Conservation (phyloP, 2,888 invertebrate genomes). For the Melieria crassipennis region DNA sequence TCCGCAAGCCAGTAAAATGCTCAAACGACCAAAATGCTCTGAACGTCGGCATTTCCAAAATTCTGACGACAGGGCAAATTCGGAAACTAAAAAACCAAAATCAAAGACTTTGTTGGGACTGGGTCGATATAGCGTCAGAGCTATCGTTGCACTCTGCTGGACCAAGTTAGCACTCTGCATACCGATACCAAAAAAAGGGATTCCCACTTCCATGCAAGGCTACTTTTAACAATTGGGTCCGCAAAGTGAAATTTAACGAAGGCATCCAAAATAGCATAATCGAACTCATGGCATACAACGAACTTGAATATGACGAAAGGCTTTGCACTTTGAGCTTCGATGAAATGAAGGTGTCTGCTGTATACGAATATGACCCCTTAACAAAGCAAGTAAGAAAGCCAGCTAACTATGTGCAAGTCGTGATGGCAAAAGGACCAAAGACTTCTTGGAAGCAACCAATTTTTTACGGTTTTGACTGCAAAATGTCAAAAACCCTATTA, state of each 20-base stretch:
- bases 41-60: too few relatives aligned
- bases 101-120: not conserved
- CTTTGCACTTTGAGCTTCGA: too few relatives aligned
- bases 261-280: not conserved
- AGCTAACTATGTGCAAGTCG: slow-evolving; percentile 5
- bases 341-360: too few relatives aligned
- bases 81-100: not conserved
- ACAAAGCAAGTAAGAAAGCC: slow-evolving; percentile 1
- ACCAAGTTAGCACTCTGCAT: not conserved
- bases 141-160: not conserved
- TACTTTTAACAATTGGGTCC: not conserved
- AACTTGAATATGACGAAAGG: too few relatives aligned
- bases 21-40: too few relatives aligned
- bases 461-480: slow-evolving; percentile 6
- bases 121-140: not conserved
- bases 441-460: slow-evolving; percentile 12
- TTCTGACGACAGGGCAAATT: not conserved
- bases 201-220: not conserved
- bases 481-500: slow-evolving; percentile 2
- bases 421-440: slow-evolving; percentile 6
- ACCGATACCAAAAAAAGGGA: not conserved
- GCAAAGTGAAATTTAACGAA: not conserved
- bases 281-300: not conserved
- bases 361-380: too few relatives aligned
- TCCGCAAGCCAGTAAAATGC: too few relatives aligned